phyloP scores from a whole-genome alignment of 2,113 vertebrate genomes.

The Urocolius indicus region DNA sequence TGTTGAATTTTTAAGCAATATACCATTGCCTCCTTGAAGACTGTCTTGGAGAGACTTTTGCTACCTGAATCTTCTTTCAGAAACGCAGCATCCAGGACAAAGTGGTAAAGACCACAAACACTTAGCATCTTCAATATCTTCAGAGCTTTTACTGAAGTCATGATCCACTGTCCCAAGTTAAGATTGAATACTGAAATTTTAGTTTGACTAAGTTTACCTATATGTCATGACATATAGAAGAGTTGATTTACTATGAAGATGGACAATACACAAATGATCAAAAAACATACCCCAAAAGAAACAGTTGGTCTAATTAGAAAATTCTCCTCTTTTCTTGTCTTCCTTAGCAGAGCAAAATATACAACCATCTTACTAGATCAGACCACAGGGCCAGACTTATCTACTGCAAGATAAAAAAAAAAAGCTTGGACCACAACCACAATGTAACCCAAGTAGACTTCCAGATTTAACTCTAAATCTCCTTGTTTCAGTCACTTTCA shows the following conservation, averaged over 20 bases:
- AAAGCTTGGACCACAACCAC: neutral
- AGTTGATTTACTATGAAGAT: neutral
- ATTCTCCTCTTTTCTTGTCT: neutral
- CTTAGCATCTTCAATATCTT: neutral
- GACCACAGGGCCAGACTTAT: neutral
- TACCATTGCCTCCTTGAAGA: neutral
- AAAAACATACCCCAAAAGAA: neutral
- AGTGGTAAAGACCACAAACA: neutral
- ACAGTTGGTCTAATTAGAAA: neutral
- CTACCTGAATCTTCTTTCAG: neutral
- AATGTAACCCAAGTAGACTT: neutral
- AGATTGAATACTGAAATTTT: neutral
- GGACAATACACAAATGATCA: neutral
- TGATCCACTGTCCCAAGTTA: neutral
- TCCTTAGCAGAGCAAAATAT: neutral
- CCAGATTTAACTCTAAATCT: neutral
- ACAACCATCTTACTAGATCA: neutral
- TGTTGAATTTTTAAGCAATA: neutral
- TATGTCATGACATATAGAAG: accelerated
- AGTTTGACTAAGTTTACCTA: neutral
- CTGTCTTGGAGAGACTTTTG: neutral
- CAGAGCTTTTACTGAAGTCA: neutral
- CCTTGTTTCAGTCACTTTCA: neutral
- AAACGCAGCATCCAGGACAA: neutral
- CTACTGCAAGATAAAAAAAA: neutral